Conservation (phyloP, 2,113 vertebrate species). For the Corydoras maculifer region DNA sequence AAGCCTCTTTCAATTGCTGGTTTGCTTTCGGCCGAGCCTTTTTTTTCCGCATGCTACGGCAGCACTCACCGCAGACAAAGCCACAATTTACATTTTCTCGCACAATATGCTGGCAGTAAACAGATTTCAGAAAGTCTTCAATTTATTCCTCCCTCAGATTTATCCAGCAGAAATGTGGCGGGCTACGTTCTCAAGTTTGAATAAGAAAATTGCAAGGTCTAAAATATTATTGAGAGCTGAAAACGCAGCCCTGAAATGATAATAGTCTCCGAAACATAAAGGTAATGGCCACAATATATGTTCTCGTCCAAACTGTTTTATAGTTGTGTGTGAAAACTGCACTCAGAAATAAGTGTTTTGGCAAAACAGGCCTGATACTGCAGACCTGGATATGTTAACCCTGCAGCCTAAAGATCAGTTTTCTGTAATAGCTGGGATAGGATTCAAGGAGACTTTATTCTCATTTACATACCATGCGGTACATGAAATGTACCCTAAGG, state of each 20-base stretch:
- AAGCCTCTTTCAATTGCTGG: conserved; percentile 11
- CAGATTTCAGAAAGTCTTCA: neutral
- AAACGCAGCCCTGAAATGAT: neutral
- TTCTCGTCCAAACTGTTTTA: neutral
- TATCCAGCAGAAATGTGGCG: neutral
- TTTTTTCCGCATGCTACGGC: neutral
- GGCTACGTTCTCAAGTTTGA: neutral
- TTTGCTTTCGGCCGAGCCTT: neutral
- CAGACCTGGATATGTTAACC: too few relatives aligned
- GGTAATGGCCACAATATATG: neutral
- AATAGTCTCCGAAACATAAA: neutral
- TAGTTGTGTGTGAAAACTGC: too few relatives aligned
- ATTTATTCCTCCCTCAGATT: neutral
- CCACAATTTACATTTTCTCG: neutral
- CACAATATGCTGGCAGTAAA: conserved; percentile 1
- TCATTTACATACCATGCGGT: too few relatives aligned
- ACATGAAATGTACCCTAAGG: too few relatives aligned
- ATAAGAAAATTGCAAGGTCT: conserved; percentile 2
- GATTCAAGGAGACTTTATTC: too few relatives aligned
- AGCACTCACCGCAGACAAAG: neutral
- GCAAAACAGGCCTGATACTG: too few relatives aligned
- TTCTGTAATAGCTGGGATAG: too few relatives aligned
- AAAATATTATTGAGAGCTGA: neutral
- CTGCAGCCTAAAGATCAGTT: too few relatives aligned
- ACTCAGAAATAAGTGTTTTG: too few relatives aligned